Evolutionary conservation across 1,140 invertebrate species (phyloP).

Genomic region (Dendroctonus ponderosae): DNA sequence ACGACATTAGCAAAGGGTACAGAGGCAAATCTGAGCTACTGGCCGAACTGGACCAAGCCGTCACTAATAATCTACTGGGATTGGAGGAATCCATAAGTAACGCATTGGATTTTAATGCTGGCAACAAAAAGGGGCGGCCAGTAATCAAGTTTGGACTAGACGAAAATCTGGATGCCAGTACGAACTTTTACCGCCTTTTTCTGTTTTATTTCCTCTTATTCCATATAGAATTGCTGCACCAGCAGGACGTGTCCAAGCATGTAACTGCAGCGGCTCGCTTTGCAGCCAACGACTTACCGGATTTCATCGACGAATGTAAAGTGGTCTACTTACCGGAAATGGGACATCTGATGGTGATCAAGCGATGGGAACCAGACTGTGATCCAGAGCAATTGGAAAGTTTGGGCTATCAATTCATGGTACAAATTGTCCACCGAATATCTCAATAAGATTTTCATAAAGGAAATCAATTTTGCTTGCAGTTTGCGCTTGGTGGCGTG

Average conservation of each 20-base stretch:
- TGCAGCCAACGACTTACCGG: slow-evolving; percentile 66
- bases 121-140: slow-evolving; percentile 34
- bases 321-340: slow-evolving; percentile 80
- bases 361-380: slow-evolving; percentile 58
- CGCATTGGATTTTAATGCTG: slow-evolving; percentile 44
- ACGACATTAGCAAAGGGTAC: slow-evolving; percentile 40
- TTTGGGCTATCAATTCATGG: slow-evolving; percentile 68
- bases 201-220: slow-evolving; percentile 2
- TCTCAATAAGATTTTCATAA: background rate
- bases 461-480: slow-evolving; percentile 28
- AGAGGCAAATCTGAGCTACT: slow-evolving; percentile 36
- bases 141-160: slow-evolving; percentile 44
- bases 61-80: slow-evolving; percentile 40
- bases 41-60: slow-evolving; percentile 34
- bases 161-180: slow-evolving; percentile 45
- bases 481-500: slow-evolving; percentile 47
- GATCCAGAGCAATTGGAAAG: slow-evolving; percentile 57
- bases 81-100: slow-evolving; percentile 43
- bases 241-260: slow-evolving; percentile 55
- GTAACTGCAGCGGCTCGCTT: slow-evolving; percentile 65
- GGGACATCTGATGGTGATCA: slow-evolving; percentile 73
- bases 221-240: slow-evolving; percentile 41
- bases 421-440: slow-evolving; percentile 42
- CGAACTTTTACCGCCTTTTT: slow-evolving; percentile 4
- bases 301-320: slow-evolving; percentile 66